These are phyloP conservation scores for Anas platyrhynchos DNA, from an alignment of 2,113 vertebrate genomes.

Conservation along the genomic window DNA sequence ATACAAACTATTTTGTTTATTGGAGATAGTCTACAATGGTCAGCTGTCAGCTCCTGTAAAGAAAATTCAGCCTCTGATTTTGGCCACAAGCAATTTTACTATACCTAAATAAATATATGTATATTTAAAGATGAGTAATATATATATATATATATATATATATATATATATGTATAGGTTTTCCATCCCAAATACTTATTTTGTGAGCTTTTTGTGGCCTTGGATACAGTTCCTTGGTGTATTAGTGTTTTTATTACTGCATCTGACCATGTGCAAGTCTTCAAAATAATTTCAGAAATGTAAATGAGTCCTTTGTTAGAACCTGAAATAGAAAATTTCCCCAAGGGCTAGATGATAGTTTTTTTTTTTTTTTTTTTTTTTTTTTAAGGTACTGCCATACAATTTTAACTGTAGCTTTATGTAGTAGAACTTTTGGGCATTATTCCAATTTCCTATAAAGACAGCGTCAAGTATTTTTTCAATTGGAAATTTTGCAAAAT, in stretches of 20 bases:
- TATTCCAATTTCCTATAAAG: background rate
- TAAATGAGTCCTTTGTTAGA: slow-evolving; percentile 53
- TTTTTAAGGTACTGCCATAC: background rate
- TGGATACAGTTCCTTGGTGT: background rate
- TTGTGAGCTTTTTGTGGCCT: background rate
- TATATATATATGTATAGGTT: background rate
- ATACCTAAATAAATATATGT: background rate
- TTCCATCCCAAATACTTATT: background rate
- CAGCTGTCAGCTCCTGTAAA: background rate
- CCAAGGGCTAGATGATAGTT: background rate
- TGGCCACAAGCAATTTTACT: background rate
- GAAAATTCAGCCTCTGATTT: background rate
- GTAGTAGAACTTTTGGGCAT: background rate
- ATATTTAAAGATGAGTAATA: background rate
- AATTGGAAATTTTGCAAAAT: background rate
- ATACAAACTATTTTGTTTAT: background rate
- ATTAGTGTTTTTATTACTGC: slow-evolving; percentile 5
- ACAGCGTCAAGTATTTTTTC: background rate
- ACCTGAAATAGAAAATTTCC: slow-evolving; percentile 19
- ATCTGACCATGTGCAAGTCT: background rate
- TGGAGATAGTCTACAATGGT: background rate
- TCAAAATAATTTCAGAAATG: slow-evolving; percentile 44
- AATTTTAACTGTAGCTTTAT: background rate
- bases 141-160: too few relatives aligned
- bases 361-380: background rate